Evolutionary conservation across 2,113 vertebrate species (phyloP), one percentile per base, ranked within the genome.

Genomic region (Crotalus tigris): DNA sequence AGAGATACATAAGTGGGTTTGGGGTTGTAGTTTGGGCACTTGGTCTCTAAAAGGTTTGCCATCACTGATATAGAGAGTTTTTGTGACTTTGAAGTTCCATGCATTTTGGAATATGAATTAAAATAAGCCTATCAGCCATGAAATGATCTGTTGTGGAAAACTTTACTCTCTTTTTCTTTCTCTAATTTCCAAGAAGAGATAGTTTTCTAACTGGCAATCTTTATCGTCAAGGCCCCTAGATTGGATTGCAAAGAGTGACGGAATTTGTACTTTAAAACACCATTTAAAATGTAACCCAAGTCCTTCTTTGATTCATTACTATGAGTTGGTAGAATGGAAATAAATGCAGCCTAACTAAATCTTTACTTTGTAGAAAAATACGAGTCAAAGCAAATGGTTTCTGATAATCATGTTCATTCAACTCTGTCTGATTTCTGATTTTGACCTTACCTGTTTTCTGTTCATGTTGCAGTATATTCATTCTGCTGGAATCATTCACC

Each of bases 401-500:
- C 88, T 59, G 58, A 89, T 24, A 85, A 1, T 88, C n/a, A 10
- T 59, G 26, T 86, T 93, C 85, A 44, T 39, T 24, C 57, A 88
- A 15, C 33, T 53, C 15, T 17, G 6, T 95, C 51, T 55, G 92
- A 92, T 10, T 94, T 94, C 49, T 93, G 33, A 90, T 91, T 90
- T 49, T 96, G 89, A 94, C 3, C 0, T 55, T 64, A 85, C 61
- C 53, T 6, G 46, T 81, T 86, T 92, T 24, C 2, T 12, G 33
- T 17, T 94, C 91, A 9, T 95, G 96, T 91, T 93, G 96, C 98
- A 99, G 99, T 99, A 99, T 97, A 99, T 99, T 97, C 99, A 99
- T 97, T 99, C 99, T 58, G 99, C 99, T 0, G 99, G 99, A 96
- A 98, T 99, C 97, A 99, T 99, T 94, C 99, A 99, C 96, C 97